phyloP scores from a whole-genome alignment of 2,888 invertebrate species.

The Tinea semifulvella region DNA sequence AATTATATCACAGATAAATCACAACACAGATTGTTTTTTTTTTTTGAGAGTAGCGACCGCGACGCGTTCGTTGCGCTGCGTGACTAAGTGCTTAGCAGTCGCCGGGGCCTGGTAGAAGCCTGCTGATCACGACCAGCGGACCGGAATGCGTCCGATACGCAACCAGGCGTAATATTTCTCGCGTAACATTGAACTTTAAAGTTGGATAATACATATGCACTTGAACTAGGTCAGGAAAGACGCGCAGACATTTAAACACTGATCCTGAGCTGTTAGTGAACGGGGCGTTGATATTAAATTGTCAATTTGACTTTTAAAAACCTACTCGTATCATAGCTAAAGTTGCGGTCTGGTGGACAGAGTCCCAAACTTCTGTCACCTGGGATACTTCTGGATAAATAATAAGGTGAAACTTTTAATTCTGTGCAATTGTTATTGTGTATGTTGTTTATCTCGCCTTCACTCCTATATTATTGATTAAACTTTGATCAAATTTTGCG shows the following conservation, averaged over 20 bases:
- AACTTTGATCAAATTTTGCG: too few species aligned
- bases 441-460: too few species aligned
- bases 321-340: too few species aligned
- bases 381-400: too few species aligned
- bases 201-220: not conserved
- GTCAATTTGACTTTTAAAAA: too few species aligned
- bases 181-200: conserved; percentile 9
- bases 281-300: too few species aligned
- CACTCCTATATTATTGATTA: too few species aligned
- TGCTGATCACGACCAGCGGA: conserved; percentile 1
- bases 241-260: not conserved
- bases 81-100: conserved; percentile 42
- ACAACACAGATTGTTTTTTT: conserved; percentile 13
- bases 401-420: too few species aligned
- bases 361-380: too few species aligned
- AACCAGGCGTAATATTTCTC: not conserved
- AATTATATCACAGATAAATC: conserved; percentile 21
- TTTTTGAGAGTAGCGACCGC: conserved; percentile 20
- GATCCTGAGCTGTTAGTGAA: too few species aligned
- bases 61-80: conserved; percentile 33
- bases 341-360: not conserved
- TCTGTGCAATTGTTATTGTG: too few species aligned
- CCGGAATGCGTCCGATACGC: conserved; percentile 1
- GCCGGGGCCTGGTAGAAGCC: conserved; percentile 2
- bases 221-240: not conserved